Evolutionary conservation across 2,797 vertebrate species (phyloP), one percentile per base, ranked within the genome.

Genomic region (Vireo griseus): DNA sequence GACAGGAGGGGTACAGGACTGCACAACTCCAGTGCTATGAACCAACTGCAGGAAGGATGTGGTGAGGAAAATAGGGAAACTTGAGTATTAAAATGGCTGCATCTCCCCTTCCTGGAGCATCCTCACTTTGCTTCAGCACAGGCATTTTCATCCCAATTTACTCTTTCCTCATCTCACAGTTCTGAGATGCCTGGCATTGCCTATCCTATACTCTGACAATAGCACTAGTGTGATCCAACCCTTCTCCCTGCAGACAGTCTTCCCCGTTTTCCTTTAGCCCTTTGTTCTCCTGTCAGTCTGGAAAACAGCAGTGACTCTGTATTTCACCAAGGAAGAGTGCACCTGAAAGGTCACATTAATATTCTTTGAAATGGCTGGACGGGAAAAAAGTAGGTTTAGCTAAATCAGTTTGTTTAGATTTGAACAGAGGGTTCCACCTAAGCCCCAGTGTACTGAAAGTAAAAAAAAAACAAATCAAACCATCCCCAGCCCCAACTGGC

Each of bases 31-130:
- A 39, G 26, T 28, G 69, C n/a, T 82, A 31, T 47, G 37, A 75
- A 20, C 42, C 42, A 26, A 0, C 19, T 48, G 52, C 54, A 50
- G 37, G 33, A 21, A 22, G 52, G 63, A 62, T 0, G 0, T 28
- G 33, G 15, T 39, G 73, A 77, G 55, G 73, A 77, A 40, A 33
- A 29, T 0, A 26, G 5, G 12, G 9, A 44, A 50, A 42, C n/a
- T 0, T 3, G 42, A 40, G 31, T 33, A 6, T 58, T 58, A 16
- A 16, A 73, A 29, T 4, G 1, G n/a, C 61, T 83, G 22, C 22
- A 55, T 47, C 35, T 73, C 44, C 58, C 10, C 47, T 80, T 62
- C 40, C 29, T 4, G 0, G 16, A 57, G 33, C 24, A 11, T 57
- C 55, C 31, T 29, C 7, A 4, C 59, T 61, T 52, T 10, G 59